A percentile compares a stretch with the other conserved stretches of the same genome.
phyloP scores from a whole-genome alignment of 1,140 invertebrate species.

The Uloborus diversus region DNA sequence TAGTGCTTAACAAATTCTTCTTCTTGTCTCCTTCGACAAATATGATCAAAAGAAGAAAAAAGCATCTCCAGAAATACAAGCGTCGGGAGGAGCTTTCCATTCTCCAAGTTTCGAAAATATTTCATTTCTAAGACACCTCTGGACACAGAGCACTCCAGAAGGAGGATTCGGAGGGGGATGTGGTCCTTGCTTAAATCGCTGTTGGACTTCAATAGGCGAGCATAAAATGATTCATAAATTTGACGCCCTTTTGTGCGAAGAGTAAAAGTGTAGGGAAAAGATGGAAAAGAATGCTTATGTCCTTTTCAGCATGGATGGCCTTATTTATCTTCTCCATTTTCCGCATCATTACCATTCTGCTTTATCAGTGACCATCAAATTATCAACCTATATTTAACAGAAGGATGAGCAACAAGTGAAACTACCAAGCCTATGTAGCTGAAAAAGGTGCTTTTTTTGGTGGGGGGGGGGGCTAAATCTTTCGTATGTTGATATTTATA shows the following conservation, averaged over 20 bases:
- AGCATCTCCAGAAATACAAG: constrained; percentile 16
- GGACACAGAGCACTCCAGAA: background rate
- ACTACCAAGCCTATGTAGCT: too few species aligned
- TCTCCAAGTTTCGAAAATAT: constrained; percentile 24
- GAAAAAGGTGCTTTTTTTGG: too few species aligned
- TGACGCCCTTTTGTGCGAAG: constrained; percentile 28
- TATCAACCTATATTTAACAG: constrained; percentile 18
- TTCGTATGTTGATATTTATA: too few species aligned
- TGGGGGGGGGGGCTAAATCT: background rate
- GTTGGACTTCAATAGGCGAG: constrained; percentile 34
- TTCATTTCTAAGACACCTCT: constrained; percentile 3
- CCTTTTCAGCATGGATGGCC: constrained; percentile 6
- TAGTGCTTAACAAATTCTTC: constrained; percentile 35
- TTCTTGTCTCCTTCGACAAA: constrained; percentile 19
- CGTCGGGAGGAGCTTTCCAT: background rate
- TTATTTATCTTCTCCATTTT: constrained; percentile 42
- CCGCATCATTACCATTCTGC: constrained; percentile 17
- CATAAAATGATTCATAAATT: constrained; percentile 48
- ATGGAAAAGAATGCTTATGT: constrained; percentile 7
- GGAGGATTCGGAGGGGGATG: background rate
- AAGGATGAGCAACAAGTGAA: constrained; percentile 22
- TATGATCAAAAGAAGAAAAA: constrained; percentile 4
- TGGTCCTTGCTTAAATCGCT: constrained; percentile 2
- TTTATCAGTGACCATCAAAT: background rate
- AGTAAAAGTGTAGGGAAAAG: constrained; percentile 26